Base-by-base conservation (phyloP, 1,140 invertebrate species). In the Drosophila arawakana region DNA sequence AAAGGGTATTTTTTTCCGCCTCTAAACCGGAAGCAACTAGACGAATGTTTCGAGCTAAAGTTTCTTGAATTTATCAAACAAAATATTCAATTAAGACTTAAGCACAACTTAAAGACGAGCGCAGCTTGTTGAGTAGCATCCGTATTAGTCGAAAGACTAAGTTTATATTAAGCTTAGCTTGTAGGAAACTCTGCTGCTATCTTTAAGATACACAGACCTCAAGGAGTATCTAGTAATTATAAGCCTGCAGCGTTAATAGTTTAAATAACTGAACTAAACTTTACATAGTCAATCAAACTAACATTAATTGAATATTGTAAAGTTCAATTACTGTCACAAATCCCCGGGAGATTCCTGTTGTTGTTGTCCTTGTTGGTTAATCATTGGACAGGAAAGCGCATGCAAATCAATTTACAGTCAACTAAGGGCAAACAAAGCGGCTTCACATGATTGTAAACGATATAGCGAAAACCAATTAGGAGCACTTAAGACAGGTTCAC, bases 401-500 rank as follows among this genome's bases (percentile, higher is more conserved):
- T 61, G 68, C 44, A 71, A 75, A 71, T 65, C 60, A 71, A 71
- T 70, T 74, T 69, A 41, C 57, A 43, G 35, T 49, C 57, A 73
- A 73, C 71, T 69, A 73, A 60, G 18, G 63, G 30, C 55, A 68
- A 68, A 73, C 49, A 73, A 70, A 62, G 50, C 65, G 49, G 58
- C 58, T 49, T 21, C 35, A 70, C 34, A 41, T 50, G 66, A 62
- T 50, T 74, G 66, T 37, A 49, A 70, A 71, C 67, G 50, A 70
- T 69, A 75, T 63, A 30, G 50, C 41, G 49, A 62, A 70, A 70
- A 70, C 58, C 72, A 74, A 74, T 74, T 67, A 74, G 44, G 35
- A 50, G 67, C 66, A 74, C 72, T 74, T 74, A 70, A 62, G 43
- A 44, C 50, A 13, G 7, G 8, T 37, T 41, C 35, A 34, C 57